Base-by-base conservation (phyloP, 2,888 invertebrate genomes). In the Leptothorax acervorum region DNA sequence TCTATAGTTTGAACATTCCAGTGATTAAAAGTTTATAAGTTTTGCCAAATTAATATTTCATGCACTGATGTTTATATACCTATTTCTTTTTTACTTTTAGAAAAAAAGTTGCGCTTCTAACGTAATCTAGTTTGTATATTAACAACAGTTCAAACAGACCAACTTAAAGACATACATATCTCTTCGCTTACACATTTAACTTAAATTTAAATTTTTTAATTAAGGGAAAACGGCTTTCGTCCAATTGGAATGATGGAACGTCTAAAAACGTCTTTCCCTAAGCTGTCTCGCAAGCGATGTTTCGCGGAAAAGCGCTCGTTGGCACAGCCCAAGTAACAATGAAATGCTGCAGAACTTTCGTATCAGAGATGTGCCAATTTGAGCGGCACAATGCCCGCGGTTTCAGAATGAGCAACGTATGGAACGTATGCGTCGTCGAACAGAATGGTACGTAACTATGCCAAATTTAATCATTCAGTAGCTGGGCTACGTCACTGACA, bases 321-420 rank as follows among this genome's bases (percentile, higher is more conserved):
- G 85, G 68, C 85, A 85, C 75, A 68, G 51, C 74, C 83, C 57
- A 60, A 55, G 66, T 73, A 86, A 90, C 88, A 90, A 90, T 90
- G 89, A 89, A 82, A 83, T 81, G 84, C 86, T 82, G 83, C 84
- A 86, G 87, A 91, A 92, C 88, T 93, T 92, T 93, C 92, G 83
- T 92, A 93, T 93, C 93, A 92, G 91, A 87, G 92, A 93, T 94
- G 93, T 92, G 86, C 93, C 93, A 92, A 92, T 93, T 94, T 92
- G 84, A 86, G 84, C 82, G 74, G 89, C 88, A 93, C 89, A 92
- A 92, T 92, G 88, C 84, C 76, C 85, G 85, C 85, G 87, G 89
- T 92, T 90, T 91, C 86, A 90, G 90, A 91, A 91, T 90, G 90
- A 85, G 85, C 82, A 85, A 86, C 86, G 78, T 85, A 88, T 88